Conservation (phyloP, 2,113 vertebrate genomes). For the Malaclemys terrapin region DNA sequence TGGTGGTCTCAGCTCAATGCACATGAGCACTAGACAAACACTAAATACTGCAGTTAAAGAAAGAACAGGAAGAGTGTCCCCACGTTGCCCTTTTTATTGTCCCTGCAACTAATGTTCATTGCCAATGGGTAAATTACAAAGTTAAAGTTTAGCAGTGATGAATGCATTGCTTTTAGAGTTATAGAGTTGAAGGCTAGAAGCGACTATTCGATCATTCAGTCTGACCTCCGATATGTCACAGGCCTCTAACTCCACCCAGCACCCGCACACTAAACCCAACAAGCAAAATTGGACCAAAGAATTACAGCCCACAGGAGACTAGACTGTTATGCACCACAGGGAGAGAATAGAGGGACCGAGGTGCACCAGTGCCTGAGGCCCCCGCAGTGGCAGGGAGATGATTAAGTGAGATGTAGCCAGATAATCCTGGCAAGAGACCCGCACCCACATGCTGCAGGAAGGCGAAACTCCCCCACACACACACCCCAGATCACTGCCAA, state of each 20-base stretch:
- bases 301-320: background rate
- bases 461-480: too few species aligned
- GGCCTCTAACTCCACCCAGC: background rate
- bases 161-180: background rate
- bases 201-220: background rate
- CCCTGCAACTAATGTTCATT: constrained; percentile 42
- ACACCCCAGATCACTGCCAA: background rate
- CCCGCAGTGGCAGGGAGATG: too few species aligned
- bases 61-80: constrained; percentile 5
- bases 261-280: background rate
- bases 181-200: background rate
- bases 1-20: background rate
- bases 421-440: background rate
- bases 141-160: constrained; percentile 65
- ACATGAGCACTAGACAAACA: constrained; percentile 42
- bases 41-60: background rate
- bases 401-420: background rate
- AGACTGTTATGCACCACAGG: background rate
- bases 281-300: background rate
- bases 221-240: background rate
- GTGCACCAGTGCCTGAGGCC: background rate
- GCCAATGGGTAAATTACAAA: constrained; percentile 27
- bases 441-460: background rate
- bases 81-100: constrained; percentile 40
- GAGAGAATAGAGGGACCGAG: background rate